Conservation (phyloP, 64 coral and sea anemone species). For the Actinia tenebrosa region DNA sequence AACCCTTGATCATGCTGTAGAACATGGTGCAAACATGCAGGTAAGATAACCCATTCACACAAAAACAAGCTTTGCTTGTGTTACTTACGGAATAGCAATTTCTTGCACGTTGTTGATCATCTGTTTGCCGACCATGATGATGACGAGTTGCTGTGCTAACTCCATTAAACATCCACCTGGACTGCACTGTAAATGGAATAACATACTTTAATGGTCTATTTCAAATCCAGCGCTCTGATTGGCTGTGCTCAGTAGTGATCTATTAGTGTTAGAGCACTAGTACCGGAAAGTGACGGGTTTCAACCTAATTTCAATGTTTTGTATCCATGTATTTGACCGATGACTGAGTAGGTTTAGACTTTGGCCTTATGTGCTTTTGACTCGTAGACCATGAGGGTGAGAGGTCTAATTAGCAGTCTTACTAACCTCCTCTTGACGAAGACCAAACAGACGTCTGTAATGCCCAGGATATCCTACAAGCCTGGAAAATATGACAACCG, state of each 20-base stretch:
- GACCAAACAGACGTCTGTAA: conserved; percentile 90
- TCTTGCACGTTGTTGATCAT: conserved; percentile 97
- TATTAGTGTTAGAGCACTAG: too few relatives aligned
- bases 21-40: background rate
- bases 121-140: conserved; percentile 99
- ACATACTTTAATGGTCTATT: too few relatives aligned
- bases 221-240: too few relatives aligned
- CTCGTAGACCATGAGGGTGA: too few relatives aligned
- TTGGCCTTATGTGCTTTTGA: too few relatives aligned
- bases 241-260: too few relatives aligned
- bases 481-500: conserved; percentile 3
- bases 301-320: too few relatives aligned
- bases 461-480: conserved; percentile 91
- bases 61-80: background rate
- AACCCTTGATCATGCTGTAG: conserved; percentile 72
- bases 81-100: conserved; percentile 84
- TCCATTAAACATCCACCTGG: conserved; percentile 97
- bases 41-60: background rate
- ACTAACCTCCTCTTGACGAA: conserved; percentile 91
- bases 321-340: too few relatives aligned
- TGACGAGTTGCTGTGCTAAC: conserved; percentile 94
- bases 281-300: too few relatives aligned
- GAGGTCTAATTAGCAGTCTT: too few relatives aligned
- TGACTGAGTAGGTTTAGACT: too few relatives aligned
- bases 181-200: conserved; percentile 45